phyloP scores from a whole-genome alignment of 2,113 vertebrate species.

The Lagopus leucura region DNA sequence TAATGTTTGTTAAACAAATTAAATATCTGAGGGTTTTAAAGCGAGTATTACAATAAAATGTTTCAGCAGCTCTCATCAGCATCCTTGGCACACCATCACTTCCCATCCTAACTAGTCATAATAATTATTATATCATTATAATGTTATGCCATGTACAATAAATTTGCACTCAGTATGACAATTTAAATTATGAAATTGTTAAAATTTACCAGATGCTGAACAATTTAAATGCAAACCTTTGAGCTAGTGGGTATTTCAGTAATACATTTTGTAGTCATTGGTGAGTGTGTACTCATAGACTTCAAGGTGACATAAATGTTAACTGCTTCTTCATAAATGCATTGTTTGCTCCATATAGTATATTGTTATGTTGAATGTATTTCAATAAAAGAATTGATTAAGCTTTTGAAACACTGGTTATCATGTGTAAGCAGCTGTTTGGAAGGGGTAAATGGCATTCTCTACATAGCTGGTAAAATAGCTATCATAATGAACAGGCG shows the following conservation, averaged over 20 bases:
- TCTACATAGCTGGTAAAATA: neutral
- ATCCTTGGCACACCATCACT: neutral
- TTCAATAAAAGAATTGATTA: conserved; percentile 1
- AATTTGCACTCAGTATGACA: conserved; percentile 14
- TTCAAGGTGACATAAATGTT: conserved; percentile 52
- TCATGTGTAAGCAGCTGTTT: conserved; percentile 2
- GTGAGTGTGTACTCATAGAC: neutral
- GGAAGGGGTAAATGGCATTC: neutral
- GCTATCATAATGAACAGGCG: neutral
- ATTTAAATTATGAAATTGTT: conserved; percentile 39
- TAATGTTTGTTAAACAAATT: conserved; percentile 30
- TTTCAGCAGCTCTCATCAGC: conserved; percentile 35
- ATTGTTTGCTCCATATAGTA: neutral
- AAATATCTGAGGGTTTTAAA: conserved; percentile 19
- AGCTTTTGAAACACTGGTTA: conserved; percentile 1
- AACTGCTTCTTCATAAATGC: neutral
- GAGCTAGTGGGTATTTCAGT: neutral
- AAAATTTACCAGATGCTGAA: conserved; percentile 38
- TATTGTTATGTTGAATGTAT: conserved; percentile 19
- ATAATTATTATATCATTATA: conserved; percentile 47
- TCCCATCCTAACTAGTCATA: conserved; percentile 23
- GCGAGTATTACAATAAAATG: conserved; percentile 18
- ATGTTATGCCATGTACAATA: neutral
- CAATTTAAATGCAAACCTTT: conserved; percentile 28
- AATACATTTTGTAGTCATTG: conserved; percentile 7